Conservation (phyloP, 2,888 invertebrate species). For the Agrotis segetum region DNA sequence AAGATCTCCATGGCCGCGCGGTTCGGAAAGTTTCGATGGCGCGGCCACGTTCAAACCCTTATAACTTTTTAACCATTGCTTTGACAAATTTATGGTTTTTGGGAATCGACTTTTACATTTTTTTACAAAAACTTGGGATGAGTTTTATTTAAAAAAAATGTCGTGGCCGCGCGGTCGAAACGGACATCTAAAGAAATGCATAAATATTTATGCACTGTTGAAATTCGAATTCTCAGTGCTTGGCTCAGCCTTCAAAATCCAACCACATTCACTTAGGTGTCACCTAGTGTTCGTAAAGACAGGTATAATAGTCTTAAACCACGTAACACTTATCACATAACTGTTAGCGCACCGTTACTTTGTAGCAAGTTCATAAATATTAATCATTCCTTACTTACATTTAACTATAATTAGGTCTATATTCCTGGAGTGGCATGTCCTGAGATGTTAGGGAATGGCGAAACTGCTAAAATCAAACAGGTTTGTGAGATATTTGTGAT, state of each 20-base stretch:
- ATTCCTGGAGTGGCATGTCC: background rate
- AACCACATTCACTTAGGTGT: background rate
- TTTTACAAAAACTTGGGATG: no score
- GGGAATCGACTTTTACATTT: no score
- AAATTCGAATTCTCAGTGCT: background rate
- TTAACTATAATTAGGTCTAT: conserved; percentile 10
- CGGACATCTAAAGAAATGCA: no score
- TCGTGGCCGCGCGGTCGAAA: no score
- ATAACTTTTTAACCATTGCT: no score
- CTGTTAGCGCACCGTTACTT: conserved; percentile 54
- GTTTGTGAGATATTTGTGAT: no score
- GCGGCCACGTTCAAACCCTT: no score
- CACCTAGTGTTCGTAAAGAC: background rate
- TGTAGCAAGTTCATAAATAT: conserved; percentile 57
- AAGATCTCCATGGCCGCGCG: no score
- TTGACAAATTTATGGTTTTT: no score
- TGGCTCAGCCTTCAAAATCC: background rate
- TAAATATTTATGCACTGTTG: background rate
- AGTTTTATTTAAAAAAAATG: no score
- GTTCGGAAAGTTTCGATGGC: no score
- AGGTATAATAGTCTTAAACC: conserved; percentile 15
- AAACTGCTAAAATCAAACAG: conserved; percentile 2
- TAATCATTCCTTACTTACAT: conserved; percentile 37
- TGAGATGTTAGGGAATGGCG: conserved; percentile 16
- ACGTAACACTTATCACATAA: conserved; percentile 56